Conservation (phyloP, 1,140 invertebrate genomes). For the silkworm (Bombyx mori) region ASM3026992v2 NC_085116.1:17461001-17461500, state of each 20-base stretch:
- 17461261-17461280: background rate
- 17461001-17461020: conserved; percentile 47
- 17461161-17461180: too few relatives aligned
- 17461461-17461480: conserved; percentile 24
- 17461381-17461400: conserved; percentile 42
- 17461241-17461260: too few relatives aligned
- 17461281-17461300: background rate
- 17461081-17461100: too few relatives aligned
- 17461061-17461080: too few relatives aligned
- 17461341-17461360: conserved; percentile 34
- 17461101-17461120: too few relatives aligned
- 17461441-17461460: conserved; percentile 27
- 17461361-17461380: conserved; percentile 35
- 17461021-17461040: conserved; percentile 29
- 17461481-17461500: conserved; percentile 53
- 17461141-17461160: too few relatives aligned
- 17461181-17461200: too few relatives aligned
- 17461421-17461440: conserved; percentile 26
- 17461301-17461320: conserved; percentile 32
- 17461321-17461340: conserved; percentile 34
- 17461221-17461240: too few relatives aligned
- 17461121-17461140: too few relatives aligned
- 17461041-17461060: too few relatives aligned
- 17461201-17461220: too few relatives aligned
- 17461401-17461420: conserved; percentile 35